phyloP scores from a whole-genome alignment of 2,113 vertebrate species.

The Sander vitreus region DNA sequence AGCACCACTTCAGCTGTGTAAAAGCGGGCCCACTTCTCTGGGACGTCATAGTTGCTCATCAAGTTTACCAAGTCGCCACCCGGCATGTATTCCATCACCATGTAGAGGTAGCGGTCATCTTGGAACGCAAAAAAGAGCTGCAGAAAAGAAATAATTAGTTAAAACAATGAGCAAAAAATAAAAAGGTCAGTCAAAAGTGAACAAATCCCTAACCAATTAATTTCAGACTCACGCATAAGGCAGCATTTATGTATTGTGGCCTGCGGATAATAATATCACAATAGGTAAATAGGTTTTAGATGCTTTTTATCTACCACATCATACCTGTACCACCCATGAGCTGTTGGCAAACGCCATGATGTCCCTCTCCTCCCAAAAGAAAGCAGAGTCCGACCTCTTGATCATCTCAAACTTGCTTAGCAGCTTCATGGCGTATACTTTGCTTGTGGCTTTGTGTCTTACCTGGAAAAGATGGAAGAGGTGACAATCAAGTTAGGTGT shows the following conservation, averaged over 20 bases:
- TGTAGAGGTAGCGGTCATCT: conserved; percentile 98
- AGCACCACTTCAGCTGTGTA: conserved; percentile 98
- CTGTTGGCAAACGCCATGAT: conserved; percentile 99
- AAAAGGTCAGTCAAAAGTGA: background rate
- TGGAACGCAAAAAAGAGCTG: conserved; percentile 99
- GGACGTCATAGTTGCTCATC: conserved; percentile 99
- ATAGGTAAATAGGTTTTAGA: background rate
- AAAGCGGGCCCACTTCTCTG: conserved; percentile 99
- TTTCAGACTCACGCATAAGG: background rate
- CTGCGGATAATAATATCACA: background rate
- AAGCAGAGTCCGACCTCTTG: conserved; percentile 98
- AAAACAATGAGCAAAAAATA: background rate
- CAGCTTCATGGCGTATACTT: conserved; percentile 99
- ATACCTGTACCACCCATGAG: conserved; percentile 99
- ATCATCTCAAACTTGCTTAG: conserved; percentile 99
- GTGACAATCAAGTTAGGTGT: background rate
- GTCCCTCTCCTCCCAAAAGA: conserved; percentile 99
- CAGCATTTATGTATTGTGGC: no score
- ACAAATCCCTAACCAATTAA: background rate
- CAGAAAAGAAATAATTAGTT: background rate
- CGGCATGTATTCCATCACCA: conserved; percentile 99
- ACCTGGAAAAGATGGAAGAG: conserved; percentile 83
- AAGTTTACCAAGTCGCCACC: conserved; percentile 98
- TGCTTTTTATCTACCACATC: background rate
- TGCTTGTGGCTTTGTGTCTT: conserved; percentile 94